Base-by-base conservation (phyloP, 2,888 invertebrate genomes). In the Drosophila fulvimacula region DNA sequence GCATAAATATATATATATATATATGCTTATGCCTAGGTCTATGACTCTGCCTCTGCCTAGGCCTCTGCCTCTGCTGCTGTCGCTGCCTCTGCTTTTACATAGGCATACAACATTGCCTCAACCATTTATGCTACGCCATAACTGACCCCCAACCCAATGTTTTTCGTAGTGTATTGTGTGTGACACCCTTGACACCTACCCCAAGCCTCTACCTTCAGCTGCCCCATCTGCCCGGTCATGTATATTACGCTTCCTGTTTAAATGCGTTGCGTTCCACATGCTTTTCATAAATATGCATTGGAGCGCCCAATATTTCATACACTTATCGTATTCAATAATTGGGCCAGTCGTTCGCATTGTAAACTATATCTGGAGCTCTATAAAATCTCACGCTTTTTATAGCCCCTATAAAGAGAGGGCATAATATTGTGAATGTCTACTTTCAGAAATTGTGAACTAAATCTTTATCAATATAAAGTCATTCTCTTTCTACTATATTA, bases 101-200 rank as follows among this genome's bases (percentile, higher is more conserved):
- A 32, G 32, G 34, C 46, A 10, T 48, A n/a, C 2, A 19, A 11
- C 41, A 11, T 2, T 48, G 48, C n/a, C 17, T n/a, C 30, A 11
- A 11, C 36, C n/a, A 24, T 17, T 27, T 36, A 24, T 52, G 36
- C 36, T 24, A 2, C 24, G 55, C 56, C 68, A 58, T 42, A 52
- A 36, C 67, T 75, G 66, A 75, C 67, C 79, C 67, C 75, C 48
- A 36, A 44, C 70, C 39, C 48, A 48, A 36, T 39, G 27, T 32
- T 30, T 53, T 59, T 58, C 59, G 21, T 61, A 51, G 69, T 69
- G 58, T 51, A 65, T 84, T 79, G 82, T 39, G 63, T 41, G 17
- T 9, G 46, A 48, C 49, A 46, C 56, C 51, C 36, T 67, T n/a
- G 46, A 21, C 17, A 52, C 52, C 52, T 51, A 21, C 49, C 34